These are phyloP conservation scores for Cheilosia impressa DNA, from an alignment of 2,888 invertebrate genomes.

Conservation along the genomic window DNA sequence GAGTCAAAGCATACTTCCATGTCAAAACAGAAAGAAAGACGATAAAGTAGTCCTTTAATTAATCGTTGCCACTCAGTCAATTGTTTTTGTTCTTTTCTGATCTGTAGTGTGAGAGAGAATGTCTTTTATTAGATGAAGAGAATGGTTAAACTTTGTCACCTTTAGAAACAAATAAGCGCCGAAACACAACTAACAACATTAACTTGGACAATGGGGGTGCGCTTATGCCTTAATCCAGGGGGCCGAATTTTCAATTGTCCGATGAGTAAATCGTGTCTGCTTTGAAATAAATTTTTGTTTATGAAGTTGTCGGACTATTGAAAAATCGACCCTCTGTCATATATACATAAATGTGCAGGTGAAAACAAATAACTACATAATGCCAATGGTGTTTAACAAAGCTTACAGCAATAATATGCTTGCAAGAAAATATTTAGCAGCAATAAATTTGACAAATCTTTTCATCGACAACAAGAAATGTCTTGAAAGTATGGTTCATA, in stretches of 20 bases:
- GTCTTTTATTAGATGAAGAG: conserved; percentile 22
- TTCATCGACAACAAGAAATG: too few species aligned
- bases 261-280: too few species aligned
- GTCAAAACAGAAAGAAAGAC: conserved; percentile 14
- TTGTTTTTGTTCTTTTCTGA: conserved; percentile 23
- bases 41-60: not conserved
- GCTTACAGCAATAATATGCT: conserved; percentile 7
- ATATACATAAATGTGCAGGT: conserved; percentile 54
- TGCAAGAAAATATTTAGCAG: not conserved
- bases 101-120: conserved; percentile 46
- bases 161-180: conserved; percentile 7
- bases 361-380: conserved; percentile 15
- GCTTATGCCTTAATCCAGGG: conserved; percentile 14
- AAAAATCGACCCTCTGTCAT: not conserved
- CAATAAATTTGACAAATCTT: not conserved
- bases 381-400: not conserved
- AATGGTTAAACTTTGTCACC: conserved; percentile 73
- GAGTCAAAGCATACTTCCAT: conserved; percentile 37
- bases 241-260: too few species aligned
- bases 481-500: too few species aligned
- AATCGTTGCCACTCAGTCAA: conserved; percentile 29
- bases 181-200: conserved; percentile 43
- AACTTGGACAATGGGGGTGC: conserved; percentile 47
- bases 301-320: too few species aligned
- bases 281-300: too few species aligned